Conservation (phyloP, 2,888 invertebrate genomes). For the Sepiola atlantica region DNA sequence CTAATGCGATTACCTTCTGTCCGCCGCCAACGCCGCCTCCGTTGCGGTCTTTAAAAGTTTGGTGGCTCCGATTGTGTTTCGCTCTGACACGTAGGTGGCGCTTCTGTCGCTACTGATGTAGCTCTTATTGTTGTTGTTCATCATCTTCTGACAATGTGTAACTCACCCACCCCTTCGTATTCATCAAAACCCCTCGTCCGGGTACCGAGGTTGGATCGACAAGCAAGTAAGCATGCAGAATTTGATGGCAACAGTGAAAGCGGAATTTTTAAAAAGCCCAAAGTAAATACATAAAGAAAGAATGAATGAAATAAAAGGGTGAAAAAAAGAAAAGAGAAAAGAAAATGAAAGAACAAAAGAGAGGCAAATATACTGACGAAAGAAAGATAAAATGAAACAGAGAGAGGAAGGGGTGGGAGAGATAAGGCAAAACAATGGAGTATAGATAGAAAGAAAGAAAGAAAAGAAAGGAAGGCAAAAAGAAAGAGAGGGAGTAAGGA, state of each 20-base stretch:
- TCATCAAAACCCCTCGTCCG: background rate
- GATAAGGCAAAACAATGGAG: too few relatives aligned
- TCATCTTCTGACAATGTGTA: conserved; percentile 5
- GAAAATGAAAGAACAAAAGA: too few relatives aligned
- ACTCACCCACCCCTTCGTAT: background rate
- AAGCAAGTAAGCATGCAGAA: conserved; percentile 1
- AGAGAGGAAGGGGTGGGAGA: too few relatives aligned
- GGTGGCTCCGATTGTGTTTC: conserved; percentile 32
- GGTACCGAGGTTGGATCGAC: background rate
- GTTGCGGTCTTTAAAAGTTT: background rate
- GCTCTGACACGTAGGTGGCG: conserved; percentile 22
- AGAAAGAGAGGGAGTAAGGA: too few relatives aligned
- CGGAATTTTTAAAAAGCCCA: background rate
- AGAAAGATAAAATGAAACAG: background rate
- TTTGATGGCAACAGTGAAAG: background rate
- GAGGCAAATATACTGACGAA: too few relatives aligned
- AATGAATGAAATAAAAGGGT: background rate
- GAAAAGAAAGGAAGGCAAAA: background rate
- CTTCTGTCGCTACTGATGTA: background rate
- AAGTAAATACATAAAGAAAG: background rate
- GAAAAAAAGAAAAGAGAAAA: too few relatives aligned
- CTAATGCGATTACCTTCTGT: conserved; percentile 18
- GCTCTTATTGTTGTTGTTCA: conserved; percentile 13
- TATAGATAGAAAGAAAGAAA: background rate
- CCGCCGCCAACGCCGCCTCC: background rate